A percentile compares a stretch with the other conserved stretches of the same genome.
Conservation (phyloP, 2,888 invertebrate genomes). For the Hoplodrina ambigua region DNA sequence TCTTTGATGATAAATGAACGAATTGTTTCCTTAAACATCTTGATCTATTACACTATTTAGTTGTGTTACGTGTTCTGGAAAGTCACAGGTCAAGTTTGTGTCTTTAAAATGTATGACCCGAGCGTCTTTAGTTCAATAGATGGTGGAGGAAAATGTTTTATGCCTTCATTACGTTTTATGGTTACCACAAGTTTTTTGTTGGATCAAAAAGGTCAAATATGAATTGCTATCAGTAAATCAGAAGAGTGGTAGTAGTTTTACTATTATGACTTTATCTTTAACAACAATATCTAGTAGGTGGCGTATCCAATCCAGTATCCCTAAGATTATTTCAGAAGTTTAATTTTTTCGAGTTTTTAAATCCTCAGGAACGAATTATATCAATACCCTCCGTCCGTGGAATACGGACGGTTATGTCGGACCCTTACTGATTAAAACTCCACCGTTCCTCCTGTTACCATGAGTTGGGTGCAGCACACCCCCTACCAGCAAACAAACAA, state of each 20-base stretch:
- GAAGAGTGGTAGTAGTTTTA: neutral
- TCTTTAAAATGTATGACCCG: constrained; percentile 15
- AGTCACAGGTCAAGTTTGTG: constrained; percentile 56
- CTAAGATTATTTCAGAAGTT: no score
- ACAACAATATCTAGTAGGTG: neutral
- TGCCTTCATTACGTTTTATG: constrained; percentile 22
- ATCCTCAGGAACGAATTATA: no score
- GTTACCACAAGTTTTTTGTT: constrained; percentile 20
- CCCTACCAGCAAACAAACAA: no score
- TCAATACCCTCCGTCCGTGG: no score
- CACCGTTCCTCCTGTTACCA: no score
- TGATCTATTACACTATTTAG: constrained; percentile 50
- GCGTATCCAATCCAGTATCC: no score
- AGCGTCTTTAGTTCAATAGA: constrained; percentile 22
- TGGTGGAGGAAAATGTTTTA: constrained; percentile 51
- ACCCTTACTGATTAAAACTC: no score
- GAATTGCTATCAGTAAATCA: neutral
- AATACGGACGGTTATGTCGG: no score
- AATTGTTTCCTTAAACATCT: constrained; percentile 68
- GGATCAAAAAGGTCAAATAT: constrained; percentile 10
- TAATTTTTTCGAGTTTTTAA: no score
- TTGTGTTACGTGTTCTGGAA: constrained; percentile 50
- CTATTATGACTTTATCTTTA: neutral
- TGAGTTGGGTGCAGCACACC: no score
- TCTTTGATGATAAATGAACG: constrained; percentile 75